These are phyloP conservation scores for Antennarius striatus DNA, from an alignment of 2,113 vertebrate species.

Conservation along the genomic window DNA sequence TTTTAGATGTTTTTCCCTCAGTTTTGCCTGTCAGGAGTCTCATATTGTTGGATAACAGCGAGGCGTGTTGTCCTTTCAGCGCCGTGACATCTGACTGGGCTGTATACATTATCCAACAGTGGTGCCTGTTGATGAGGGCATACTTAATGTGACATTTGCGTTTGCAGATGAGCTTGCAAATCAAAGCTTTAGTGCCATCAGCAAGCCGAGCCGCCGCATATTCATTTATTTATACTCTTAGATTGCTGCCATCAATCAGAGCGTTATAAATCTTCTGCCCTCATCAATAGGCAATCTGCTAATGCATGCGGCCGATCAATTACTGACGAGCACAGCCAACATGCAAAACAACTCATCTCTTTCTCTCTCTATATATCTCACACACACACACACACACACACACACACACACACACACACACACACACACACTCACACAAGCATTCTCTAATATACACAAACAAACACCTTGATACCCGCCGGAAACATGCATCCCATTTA, in stretches of 20 bases:
- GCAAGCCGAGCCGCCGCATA: slow-evolving; percentile 52
- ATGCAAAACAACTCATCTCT: slow-evolving; percentile 59
- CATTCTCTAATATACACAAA: slow-evolving; percentile 35
- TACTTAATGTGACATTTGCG: slow-evolving; percentile 71
- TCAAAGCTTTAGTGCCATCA: slow-evolving; percentile 72
- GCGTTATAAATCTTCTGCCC: slow-evolving; percentile 75
- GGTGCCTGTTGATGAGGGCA: slow-evolving; percentile 47
- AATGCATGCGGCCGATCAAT: slow-evolving; percentile 81
- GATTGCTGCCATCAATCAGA: slow-evolving; percentile 75
- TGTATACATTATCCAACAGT: slow-evolving; percentile 35
- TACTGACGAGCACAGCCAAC: slow-evolving; percentile 67
- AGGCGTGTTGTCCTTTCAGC: slow-evolving; percentile 38
- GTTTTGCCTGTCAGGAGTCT: not conserved
- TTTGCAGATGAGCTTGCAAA: slow-evolving; percentile 75
- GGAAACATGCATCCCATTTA: slow-evolving; percentile 46
- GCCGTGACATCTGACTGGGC: slow-evolving; percentile 43
- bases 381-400: slow-evolving; percentile 7
- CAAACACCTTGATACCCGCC: slow-evolving; percentile 36
- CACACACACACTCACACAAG: slow-evolving; percentile 8
- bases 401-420: slow-evolving; percentile 11
- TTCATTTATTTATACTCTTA: slow-evolving; percentile 79
- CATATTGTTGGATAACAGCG: not conserved
- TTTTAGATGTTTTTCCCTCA: not conserved
- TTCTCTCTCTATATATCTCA: slow-evolving; percentile 4
- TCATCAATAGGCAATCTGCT: slow-evolving; percentile 85